Evolutionary conservation across 2,113 vertebrate species (phyloP), one percentile per base, ranked within the genome.

Genomic region (Stomatorhinus ivindoensis): DNA sequence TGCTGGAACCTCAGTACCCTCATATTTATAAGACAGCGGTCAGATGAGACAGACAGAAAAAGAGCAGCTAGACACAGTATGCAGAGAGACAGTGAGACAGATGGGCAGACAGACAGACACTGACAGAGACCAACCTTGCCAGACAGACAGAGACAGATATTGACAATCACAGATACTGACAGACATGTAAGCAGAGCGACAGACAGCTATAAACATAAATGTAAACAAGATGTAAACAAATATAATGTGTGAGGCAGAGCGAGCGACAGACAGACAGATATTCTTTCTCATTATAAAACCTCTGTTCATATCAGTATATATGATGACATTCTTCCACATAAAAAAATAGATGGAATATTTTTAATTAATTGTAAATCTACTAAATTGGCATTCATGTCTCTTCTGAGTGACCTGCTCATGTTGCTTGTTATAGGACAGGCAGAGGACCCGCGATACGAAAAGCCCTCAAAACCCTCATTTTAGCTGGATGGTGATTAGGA

Each of bases 361-460:
- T 86, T 46, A 85, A 42, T 86, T 46, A 85, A 42, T 24, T 85
- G 92, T 95, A 94, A 95, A 95, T 93, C 94, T 94, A 93, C 90
- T 91, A 86, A 90, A 83, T 90, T 39, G n/a, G 44, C 73, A 4
- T 93, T 31, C 73, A 80, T 80, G 73, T 27, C 15, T 42, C 92
- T 88, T 91, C 73, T 90, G 91, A 93, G 91, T 91, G 87, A 80
- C 83, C 90, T 39, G 35, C 51, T 89, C 84, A 86, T 80, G 87
- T 87, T 89, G 90, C 27, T 86, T 80, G 35, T 42, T 80, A 80
- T 19, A 42, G 4, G 73, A 80, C 73, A 19, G 69, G 69, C 35
- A 2, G 15, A 76, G 73, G 73, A 19, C 19, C 73, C 5, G 35
- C 4, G 6, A 42, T 17, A 80, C 2, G 35, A 80, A 80, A 42